Percentiles rank a stretch among this genome's conserved stretches.
Evolutionary conservation across 2,888 invertebrate genomes (phyloP).

Genomic region (Blera fallax): DNA sequence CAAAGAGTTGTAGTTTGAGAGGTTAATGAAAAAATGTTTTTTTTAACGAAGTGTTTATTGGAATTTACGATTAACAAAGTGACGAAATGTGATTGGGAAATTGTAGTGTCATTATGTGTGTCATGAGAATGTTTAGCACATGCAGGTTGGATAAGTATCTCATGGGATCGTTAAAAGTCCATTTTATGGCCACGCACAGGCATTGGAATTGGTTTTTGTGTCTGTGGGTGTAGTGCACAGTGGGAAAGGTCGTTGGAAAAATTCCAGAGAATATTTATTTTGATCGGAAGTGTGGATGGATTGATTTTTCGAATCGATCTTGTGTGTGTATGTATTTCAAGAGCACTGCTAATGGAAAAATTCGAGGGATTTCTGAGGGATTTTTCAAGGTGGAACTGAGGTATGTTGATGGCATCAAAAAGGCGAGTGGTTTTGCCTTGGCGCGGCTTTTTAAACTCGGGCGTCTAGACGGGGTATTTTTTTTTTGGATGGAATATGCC

Average conservation of each 20-base stretch:
- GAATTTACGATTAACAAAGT: slow-evolving; percentile 28
- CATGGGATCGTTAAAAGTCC: not conserved
- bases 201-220: not conserved
- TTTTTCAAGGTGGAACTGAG: slow-evolving; percentile 20
- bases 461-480: not conserved
- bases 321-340: not conserved
- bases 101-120: not conserved
- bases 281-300: not conserved
- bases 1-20: slow-evolving; percentile 22
- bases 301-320: not conserved
- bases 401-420: not conserved
- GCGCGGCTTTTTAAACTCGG: not conserved
- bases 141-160: not conserved
- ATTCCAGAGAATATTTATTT: not conserved
- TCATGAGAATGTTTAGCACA: slow-evolving; percentile 16
- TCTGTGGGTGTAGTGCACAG: not conserved
- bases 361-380: not conserved
- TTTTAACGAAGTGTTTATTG: not conserved
- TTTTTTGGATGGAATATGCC: not conserved
- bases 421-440: not conserved
- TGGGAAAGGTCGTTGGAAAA: slow-evolving; percentile 28
- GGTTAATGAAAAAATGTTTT: not conserved
- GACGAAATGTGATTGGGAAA: slow-evolving; percentile 44
- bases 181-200: not conserved
- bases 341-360: slow-evolving; percentile 2